Evolutionary conservation across 1,140 invertebrate genomes (phyloP), one percentile per base, ranked within the genome.

Genomic region (Drosophila mayri): DNA sequence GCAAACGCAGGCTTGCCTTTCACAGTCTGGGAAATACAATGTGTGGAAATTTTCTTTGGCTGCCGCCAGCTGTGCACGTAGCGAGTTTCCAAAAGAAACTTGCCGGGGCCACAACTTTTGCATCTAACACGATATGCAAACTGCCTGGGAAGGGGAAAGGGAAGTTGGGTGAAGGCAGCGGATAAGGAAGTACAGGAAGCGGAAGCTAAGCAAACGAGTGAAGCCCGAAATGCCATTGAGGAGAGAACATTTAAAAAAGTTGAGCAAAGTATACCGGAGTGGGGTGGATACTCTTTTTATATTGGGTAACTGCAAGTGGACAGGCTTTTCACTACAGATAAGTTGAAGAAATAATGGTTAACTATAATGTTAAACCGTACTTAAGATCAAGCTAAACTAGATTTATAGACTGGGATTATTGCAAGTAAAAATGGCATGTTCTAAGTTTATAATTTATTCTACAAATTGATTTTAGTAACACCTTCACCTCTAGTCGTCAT

Each of bases 31-130:
- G 50, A 58, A 68, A 61, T 46, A 66, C 57, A 76, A 47, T 76
- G 74, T 62, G 57, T 70, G 70, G 63, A 72, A 72, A 40, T 72
- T 41, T 49, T 2, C 61, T 50, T 32, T 52, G 22, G 8, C 40
- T 59, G 40, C 77, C 78, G 46, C 77, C 76, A 81, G 74, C 82
- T 85, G 78, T 86, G 78, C 64, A 79, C 79, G 58, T 67, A 71
- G 61, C 28, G 41, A 54, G 71, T 44, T 81, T 52, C 37, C 40
- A 49, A 65, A 67, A 85, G 62, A 65, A 87, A 82, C 44, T 81
- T 81, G 38, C 22, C 55, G 59, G 59, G 60, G 70, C 67, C 81
- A 54, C 43, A 73, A 87, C 78, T 81, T 77, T 83, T 79, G 65
- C 58, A 86, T 82, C 77, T 68, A 76, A 72, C 75, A 82, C 75